These are phyloP conservation scores for Adelosebastes latens DNA, from an alignment of 2,797 vertebrate species.

Conservation along the genomic window DNA sequence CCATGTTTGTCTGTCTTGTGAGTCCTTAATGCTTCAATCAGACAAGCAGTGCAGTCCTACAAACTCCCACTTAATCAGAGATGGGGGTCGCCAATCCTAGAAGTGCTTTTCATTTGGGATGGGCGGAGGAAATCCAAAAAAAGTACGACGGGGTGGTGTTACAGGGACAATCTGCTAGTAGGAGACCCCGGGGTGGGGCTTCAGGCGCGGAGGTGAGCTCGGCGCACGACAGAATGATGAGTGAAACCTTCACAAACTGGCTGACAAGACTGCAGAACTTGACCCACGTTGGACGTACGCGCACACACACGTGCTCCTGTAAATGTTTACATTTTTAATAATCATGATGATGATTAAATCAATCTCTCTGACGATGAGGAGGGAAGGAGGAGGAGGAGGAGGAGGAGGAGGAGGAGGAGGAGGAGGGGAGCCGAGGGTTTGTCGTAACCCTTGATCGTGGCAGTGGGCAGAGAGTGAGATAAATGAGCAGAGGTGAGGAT, in stretches of 20 bases:
- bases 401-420: not conserved
- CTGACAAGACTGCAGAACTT: constrained; percentile 77
- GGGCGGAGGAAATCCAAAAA: constrained; percentile 40
- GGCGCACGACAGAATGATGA: constrained; percentile 58
- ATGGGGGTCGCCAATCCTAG: constrained; percentile 24
- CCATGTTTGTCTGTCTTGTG: constrained; percentile 62
- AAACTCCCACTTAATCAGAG: constrained; percentile 40
- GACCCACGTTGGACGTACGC: constrained; percentile 69
- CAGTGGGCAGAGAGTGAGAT: constrained; percentile 60
- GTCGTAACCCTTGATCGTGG: constrained; percentile 45
- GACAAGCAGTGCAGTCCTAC: constrained; percentile 68
- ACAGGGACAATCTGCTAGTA: constrained; percentile 31
- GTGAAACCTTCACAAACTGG: constrained; percentile 73
- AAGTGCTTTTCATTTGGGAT: constrained; percentile 32
- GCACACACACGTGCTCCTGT: constrained; percentile 68
- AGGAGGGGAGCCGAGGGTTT: constrained; percentile 11
- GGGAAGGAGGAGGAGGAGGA: constrained; percentile 2
- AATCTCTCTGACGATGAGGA: constrained; percentile 65
- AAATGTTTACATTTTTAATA: constrained; percentile 65
- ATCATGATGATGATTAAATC: constrained; percentile 71
- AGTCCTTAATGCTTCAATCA: constrained; percentile 76
- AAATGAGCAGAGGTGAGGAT: constrained; percentile 66
- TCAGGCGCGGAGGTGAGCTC: constrained; percentile 51
- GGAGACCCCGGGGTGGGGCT: constrained; percentile 22
- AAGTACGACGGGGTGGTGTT: constrained; percentile 7